Conservation (phyloP, 2,888 invertebrate species). For the Caenorhabditis sp. region DNA sequence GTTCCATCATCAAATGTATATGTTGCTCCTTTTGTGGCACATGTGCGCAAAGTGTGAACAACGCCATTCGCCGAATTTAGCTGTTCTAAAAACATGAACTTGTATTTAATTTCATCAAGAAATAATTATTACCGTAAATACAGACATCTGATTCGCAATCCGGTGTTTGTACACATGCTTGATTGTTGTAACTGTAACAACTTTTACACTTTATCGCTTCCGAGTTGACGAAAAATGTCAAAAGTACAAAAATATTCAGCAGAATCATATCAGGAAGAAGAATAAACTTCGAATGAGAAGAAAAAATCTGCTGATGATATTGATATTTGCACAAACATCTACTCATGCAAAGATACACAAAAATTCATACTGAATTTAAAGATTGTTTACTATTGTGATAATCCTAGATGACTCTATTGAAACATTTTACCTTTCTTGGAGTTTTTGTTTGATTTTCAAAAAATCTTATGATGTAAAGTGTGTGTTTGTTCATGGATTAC, state of each 20-base stretch:
- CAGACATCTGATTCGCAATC: slow-evolving; percentile 41
- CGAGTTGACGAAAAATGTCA: neutral
- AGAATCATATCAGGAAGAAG: neutral
- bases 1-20: slow-evolving; percentile 43
- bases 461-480: neutral
- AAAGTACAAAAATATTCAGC: neutral
- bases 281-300: slow-evolving; percentile 7
- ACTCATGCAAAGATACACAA: slow-evolving; percentile 11
- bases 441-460: slow-evolving; percentile 1
- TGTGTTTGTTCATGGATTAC: neutral
- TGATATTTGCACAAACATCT: slow-evolving; percentile 22
- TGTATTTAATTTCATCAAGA: neutral
- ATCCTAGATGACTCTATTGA: slow-evolving; percentile 9
- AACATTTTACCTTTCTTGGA: slow-evolving; percentile 2
- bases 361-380: neutral
- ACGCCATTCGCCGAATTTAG: slow-evolving; percentile 24
- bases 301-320: slow-evolving; percentile 18
- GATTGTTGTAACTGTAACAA: slow-evolving; percentile 49
- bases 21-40: slow-evolving; percentile 19
- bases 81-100: slow-evolving; percentile 17
- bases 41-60: slow-evolving; percentile 32
- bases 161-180: slow-evolving; percentile 44
- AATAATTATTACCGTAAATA: slow-evolving; percentile 20
- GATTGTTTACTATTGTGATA: neutral
- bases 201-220: slow-evolving; percentile 34